These are phyloP conservation scores for Apantesis nais DNA, from an alignment of 2,888 invertebrate genomes.

Conservation along the genomic window DNA sequence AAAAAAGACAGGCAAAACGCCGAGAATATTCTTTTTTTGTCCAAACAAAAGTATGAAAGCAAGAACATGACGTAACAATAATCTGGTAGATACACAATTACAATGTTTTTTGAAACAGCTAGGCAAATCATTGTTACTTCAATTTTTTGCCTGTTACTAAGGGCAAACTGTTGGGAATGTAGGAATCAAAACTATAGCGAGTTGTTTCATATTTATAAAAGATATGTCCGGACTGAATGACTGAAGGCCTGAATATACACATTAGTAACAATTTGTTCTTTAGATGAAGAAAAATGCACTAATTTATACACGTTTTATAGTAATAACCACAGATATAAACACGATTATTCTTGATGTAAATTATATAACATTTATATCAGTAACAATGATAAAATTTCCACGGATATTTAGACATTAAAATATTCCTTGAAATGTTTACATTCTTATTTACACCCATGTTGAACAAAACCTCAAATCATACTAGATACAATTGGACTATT, in stretches of 20 bases:
- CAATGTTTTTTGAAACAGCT: neutral
- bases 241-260: neutral
- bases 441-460: neutral
- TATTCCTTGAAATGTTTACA: neutral
- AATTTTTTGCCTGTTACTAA: neutral
- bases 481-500: conserved; percentile 16
- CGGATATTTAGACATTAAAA: neutral
- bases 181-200: too few species aligned
- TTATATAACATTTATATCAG: neutral
- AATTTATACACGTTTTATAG: neutral
- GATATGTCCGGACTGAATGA: too few species aligned
- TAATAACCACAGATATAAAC: neutral
- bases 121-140: neutral
- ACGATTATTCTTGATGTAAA: neutral
- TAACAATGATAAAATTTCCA: neutral
- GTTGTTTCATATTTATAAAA: too few species aligned
- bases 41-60: neutral
- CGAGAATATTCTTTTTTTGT: neutral
- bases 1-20: neutral
- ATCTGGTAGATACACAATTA: neutral
- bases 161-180: neutral
- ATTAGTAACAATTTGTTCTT: neutral
- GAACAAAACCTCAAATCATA: neutral
- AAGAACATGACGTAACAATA: conserved; percentile 3
- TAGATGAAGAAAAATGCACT: neutral